Evolutionary conservation across 2,888 invertebrate species (phyloP), one percentile per base, ranked within the genome.

Genomic region (Agrochola macilenta): DNA sequence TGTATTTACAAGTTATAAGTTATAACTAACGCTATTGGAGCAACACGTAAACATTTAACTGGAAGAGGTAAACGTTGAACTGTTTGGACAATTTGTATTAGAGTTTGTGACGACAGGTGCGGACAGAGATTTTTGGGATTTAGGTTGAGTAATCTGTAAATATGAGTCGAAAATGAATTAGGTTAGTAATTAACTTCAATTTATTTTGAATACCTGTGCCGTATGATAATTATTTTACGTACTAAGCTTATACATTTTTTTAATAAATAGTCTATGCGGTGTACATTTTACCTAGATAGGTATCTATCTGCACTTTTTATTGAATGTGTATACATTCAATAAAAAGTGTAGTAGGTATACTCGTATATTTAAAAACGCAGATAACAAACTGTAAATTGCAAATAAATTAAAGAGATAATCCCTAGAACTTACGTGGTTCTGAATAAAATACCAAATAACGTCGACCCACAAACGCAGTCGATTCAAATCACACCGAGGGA

Each of bases 401-500:
- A 69, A 72, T 43, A 54, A 71, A 83, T 73, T 54, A 64, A 70
- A 78, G 49, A 78, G 64, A 80, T 88, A 80, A 83, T 79, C 77
- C 74, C 39, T 57, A 57, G 74, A 66, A 74, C 74, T 81, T 58
- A 81, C 72, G 75, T 75, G 75, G 78, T 75, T 74, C 70, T 69
- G 80, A 76, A 88, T 87, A 88, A 87, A 87, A 88, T 83, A 80
- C 64, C 82, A 82, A 85, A 83, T 84, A 87, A 85, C 79, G 88
- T 83, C 89, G 90, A 90, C 89, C 90, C 90, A 92, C 89, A 90
- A 88, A 91, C 91, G 91, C 90, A 91, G 92, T 93, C 93, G 91
- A 93, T 93, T 93, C 91, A 91, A 92, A 93, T 93, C 88, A 84
- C 84, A 83, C 90, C 89, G 88, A 90, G 90, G 89, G 94, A 94